These are phyloP conservation scores for Bruchidius siliquastri DNA, from an alignment of 2,888 invertebrate genomes.

Conservation along the genomic window DNA sequence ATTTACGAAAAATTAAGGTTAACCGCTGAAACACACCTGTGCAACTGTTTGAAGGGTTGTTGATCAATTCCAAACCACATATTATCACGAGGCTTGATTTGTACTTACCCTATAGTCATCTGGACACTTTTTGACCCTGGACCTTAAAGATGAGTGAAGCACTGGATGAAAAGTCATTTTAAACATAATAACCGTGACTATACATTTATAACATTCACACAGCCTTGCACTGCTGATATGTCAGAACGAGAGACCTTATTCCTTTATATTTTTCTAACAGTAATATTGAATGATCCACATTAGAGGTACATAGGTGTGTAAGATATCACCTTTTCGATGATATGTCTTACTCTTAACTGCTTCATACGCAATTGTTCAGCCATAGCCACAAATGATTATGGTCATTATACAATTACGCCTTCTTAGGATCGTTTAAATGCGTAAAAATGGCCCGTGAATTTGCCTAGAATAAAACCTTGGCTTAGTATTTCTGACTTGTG, in stretches of 20 bases:
- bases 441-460: constrained; percentile 47
- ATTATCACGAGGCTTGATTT: not conserved
- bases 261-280: not conserved
- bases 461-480: constrained; percentile 42
- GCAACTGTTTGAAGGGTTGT: too few relatives aligned
- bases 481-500: constrained; percentile 24
- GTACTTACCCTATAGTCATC: constrained; percentile 45
- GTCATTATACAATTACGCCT: constrained; percentile 50
- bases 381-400: constrained; percentile 47
- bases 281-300: not conserved
- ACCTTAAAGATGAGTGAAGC: constrained; percentile 22
- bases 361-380: constrained; percentile 47
- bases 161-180: constrained; percentile 26
- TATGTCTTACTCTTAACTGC: constrained; percentile 45
- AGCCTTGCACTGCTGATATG: constrained; percentile 10
- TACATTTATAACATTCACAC: constrained; percentile 33
- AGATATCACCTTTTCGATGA: constrained; percentile 36
- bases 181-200: constrained; percentile 36
- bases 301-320: constrained; percentile 3
- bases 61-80: too few relatives aligned
- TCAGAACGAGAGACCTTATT: not conserved
- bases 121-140: constrained; percentile 40
- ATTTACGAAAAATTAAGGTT: too few relatives aligned
- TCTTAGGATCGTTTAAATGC: constrained; percentile 45
- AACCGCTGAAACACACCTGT: too few relatives aligned